phyloP scores from a whole-genome alignment of 2,797 vertebrate genomes.

The Dermochelys coriacea region DNA sequence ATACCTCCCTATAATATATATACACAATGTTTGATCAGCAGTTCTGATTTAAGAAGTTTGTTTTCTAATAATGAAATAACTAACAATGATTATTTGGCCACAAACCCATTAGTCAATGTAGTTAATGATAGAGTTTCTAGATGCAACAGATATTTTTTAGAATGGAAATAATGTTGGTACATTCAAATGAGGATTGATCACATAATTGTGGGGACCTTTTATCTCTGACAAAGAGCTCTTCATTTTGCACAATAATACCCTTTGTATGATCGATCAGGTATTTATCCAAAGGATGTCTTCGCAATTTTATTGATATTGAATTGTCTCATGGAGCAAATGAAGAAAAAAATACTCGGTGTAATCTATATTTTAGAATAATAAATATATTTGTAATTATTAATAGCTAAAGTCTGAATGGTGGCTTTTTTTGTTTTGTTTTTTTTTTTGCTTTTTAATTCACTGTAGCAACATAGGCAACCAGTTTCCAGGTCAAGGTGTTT shows the following conservation, averaged over 20 bases:
- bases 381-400: background rate
- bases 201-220: background rate
- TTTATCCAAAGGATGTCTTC: background rate
- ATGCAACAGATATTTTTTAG: background rate
- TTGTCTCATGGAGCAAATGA: background rate
- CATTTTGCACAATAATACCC: background rate
- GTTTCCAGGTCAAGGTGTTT: slow-evolving; percentile 77
- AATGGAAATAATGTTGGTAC: background rate
- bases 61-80: background rate
- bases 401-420: background rate
- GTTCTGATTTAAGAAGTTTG: background rate
- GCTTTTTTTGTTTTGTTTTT: background rate
- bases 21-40: background rate
- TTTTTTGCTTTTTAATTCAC: background rate
- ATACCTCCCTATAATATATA: background rate
- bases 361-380: background rate
- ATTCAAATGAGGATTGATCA: background rate
- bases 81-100: background rate
- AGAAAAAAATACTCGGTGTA: background rate
- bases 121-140: background rate
- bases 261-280: background rate
- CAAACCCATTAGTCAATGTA: background rate
- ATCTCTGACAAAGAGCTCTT: background rate
- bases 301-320: background rate
- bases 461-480: slow-evolving; percentile 87